Evolutionary conservation across 1,140 invertebrate species (phyloP).

Genomic region (Lanistes nyassanus): DNA sequence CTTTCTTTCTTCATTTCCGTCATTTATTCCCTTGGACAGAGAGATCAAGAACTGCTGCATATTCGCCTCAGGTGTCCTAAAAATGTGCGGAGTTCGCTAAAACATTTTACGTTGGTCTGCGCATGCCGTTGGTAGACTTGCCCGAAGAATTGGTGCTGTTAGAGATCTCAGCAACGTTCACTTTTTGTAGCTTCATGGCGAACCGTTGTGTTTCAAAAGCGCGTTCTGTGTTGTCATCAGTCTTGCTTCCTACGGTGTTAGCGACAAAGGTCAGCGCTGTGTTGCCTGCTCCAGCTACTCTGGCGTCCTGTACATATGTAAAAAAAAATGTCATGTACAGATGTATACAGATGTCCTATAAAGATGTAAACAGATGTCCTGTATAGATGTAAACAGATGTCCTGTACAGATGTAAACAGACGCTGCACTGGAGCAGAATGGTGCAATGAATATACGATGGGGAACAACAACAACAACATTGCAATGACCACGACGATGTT

Average conservation of each 20-base stretch:
- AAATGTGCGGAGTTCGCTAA: too few species aligned
- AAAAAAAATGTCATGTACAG: too few species aligned
- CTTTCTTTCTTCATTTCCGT: not conserved
- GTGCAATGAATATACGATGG: too few species aligned
- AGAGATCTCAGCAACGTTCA: constrained; percentile 21
- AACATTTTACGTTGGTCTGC: too few species aligned
- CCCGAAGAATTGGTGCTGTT: constrained; percentile 35
- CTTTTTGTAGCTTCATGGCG: constrained; percentile 43
- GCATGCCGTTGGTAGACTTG: not conserved
- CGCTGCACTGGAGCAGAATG: too few species aligned
- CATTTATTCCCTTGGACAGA: not conserved
- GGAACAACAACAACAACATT: too few species aligned
- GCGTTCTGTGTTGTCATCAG: constrained; percentile 34
- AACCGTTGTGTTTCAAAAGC: constrained; percentile 35
- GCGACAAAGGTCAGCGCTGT: constrained; percentile 35
- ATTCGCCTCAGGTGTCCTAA: not conserved
- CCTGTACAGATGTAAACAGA: too few species aligned
- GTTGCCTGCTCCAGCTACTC: constrained; percentile 36
- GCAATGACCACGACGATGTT: too few species aligned
- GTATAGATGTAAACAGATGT: too few species aligned
- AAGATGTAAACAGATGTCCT: too few species aligned
- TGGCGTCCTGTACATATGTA: constrained; percentile 26
- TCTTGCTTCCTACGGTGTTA: constrained; percentile 32
- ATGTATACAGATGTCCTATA: too few species aligned
- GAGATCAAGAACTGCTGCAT: not conserved